Evolutionary conservation across 2,888 invertebrate genomes (phyloP).

Genomic region (Cremastinae sp.): DNA sequence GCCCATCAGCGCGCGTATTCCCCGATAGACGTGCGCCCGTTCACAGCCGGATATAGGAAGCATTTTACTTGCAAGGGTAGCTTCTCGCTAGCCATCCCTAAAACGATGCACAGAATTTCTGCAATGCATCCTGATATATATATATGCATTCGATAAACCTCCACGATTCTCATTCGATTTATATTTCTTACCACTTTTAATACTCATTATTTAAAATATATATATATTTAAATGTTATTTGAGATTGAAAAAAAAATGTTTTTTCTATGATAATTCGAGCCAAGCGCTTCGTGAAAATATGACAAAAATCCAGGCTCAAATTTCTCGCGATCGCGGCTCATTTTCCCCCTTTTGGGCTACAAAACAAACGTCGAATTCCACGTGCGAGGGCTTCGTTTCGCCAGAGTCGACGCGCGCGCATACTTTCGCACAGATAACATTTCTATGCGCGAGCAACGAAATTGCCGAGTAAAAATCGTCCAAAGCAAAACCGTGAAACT

Average conservation of each 20-base stretch:
- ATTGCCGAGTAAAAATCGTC: conserved; percentile 72
- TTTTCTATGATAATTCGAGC: neutral
- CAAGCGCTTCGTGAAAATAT: no score
- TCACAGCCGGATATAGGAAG: conserved; percentile 11
- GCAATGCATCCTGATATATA: conserved; percentile 73
- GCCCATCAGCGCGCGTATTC: conserved; percentile 29
- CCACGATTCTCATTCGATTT: neutral
- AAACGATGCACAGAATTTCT: conserved; percentile 68
- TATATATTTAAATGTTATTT: neutral
- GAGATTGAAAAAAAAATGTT: no score
- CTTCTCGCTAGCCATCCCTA: neutral
- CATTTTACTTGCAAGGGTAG: conserved; percentile 35
- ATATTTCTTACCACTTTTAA: no score
- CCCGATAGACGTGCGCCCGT: conserved; percentile 16
- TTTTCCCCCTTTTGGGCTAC: neutral
- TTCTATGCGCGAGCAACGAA: conserved; percentile 39
- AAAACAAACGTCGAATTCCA: conserved; percentile 13
- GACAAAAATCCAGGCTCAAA: no score
- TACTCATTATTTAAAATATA: neutral
- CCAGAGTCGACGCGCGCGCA: conserved; percentile 19
- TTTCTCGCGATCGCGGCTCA: neutral
- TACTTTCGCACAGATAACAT: conserved; percentile 34
- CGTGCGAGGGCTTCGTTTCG: conserved; percentile 38
- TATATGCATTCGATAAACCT: conserved; percentile 62
- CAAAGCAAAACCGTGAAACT: conserved; percentile 74